Evolutionary conservation across 2,888 invertebrate species (phyloP).

Genomic region (Melanchra persicariae): DNA sequence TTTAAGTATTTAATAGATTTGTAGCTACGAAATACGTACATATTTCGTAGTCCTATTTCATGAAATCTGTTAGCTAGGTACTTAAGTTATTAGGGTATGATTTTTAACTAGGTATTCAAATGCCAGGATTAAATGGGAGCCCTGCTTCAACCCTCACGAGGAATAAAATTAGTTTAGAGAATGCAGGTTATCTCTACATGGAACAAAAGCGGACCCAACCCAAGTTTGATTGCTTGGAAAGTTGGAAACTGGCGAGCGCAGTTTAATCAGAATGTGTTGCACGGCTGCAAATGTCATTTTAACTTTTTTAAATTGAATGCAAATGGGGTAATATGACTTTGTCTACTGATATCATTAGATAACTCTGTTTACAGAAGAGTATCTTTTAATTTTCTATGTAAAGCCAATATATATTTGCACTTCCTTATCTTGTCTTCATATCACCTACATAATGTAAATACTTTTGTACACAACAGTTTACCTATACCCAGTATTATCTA

Average conservation of each 20-base stretch:
- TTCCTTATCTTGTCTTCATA: conserved; percentile 16
- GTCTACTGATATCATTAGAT: background rate
- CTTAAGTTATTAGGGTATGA: background rate
- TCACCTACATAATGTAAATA: conserved; percentile 10
- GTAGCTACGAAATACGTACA: too few relatives aligned
- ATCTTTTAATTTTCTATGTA: conserved; percentile 4
- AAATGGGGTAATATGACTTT: conserved; percentile 6
- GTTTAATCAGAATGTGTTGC: conserved; percentile 9
- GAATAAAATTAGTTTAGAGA: conserved; percentile 15
- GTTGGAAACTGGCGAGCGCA: conserved; percentile 15
- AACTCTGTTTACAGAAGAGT: background rate
- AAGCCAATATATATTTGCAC: background rate
- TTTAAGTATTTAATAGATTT: too few relatives aligned
- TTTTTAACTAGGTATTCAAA: background rate
- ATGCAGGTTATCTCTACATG: conserved; percentile 14
- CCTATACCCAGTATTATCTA: background rate
- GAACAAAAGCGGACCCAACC: conserved; percentile 13
- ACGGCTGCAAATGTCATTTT: conserved; percentile 32
- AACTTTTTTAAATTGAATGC: conserved; percentile 49
- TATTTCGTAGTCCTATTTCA: too few relatives aligned
- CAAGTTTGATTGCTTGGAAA: conserved; percentile 35
- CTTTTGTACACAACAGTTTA: background rate
- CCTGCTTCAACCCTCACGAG: background rate
- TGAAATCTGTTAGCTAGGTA: background rate
- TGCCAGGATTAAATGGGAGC: background rate